phyloP scores from a whole-genome alignment of 2,888 invertebrate genomes.

The Hypolimnas misippus region DNA sequence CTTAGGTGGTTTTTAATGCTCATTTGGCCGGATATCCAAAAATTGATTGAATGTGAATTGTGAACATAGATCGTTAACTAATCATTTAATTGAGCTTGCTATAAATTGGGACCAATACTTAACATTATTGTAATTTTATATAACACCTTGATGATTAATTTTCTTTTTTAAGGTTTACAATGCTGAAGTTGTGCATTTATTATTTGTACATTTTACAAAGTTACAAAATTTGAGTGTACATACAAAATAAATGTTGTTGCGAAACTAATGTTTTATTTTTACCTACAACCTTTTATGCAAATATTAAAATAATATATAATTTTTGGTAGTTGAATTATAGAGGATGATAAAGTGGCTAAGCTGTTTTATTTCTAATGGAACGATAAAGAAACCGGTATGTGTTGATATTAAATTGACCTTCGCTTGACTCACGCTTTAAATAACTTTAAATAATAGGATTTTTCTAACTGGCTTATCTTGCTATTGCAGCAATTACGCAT shows the following conservation, averaged over 20 bases:
- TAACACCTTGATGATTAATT: slow-evolving; percentile 31
- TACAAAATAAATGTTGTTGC: slow-evolving; percentile 82
- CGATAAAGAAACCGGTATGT: slow-evolving; percentile 26
- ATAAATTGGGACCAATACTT: slow-evolving; percentile 71
- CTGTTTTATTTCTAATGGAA: neutral
- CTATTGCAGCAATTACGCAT: slow-evolving; percentile 21
- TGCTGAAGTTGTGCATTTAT: slow-evolving; percentile 84
- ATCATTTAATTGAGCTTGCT: slow-evolving; percentile 51
- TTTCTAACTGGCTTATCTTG: slow-evolving; percentile 33
- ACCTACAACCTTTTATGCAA: neutral
- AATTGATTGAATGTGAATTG: slow-evolving; percentile 4
- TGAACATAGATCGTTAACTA: slow-evolving; percentile 7
- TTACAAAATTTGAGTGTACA: slow-evolving; percentile 76
- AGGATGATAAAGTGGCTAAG: neutral
- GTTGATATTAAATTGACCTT: slow-evolving; percentile 27
- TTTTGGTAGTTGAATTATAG: no score
- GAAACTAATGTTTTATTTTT: slow-evolving; percentile 45
- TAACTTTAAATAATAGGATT: slow-evolving; percentile 37
- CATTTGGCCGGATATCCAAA: slow-evolving; percentile 17
- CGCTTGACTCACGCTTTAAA: slow-evolving; percentile 21
- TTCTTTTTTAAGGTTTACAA: slow-evolving; percentile 62
- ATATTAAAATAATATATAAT: neutral
- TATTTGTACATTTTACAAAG: slow-evolving; percentile 81
- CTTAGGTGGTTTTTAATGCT: neutral
- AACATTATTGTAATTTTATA: slow-evolving; percentile 35